Conservation (phyloP, 92 coral and sea anemone species). For the Muricea muricata region DNA sequence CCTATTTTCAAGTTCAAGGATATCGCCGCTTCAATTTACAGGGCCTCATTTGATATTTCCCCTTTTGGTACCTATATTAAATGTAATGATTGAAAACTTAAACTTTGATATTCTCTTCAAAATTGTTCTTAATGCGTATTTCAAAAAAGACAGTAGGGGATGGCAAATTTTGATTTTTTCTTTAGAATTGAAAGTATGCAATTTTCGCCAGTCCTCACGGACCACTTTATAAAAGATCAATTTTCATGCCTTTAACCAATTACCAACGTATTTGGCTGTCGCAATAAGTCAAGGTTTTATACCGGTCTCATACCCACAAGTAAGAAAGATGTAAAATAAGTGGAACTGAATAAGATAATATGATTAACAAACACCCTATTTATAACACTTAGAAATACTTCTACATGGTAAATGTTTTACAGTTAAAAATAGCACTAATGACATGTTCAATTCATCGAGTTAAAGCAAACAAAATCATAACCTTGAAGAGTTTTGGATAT, state of each 20-base stretch:
- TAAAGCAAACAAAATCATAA: too few relatives aligned
- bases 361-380: too few relatives aligned
- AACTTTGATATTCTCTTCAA: background rate
- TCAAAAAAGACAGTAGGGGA: background rate
- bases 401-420: too few relatives aligned
- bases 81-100: background rate
- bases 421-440: too few relatives aligned
- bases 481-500: too few relatives aligned
- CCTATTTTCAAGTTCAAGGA: background rate
- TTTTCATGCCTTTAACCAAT: background rate
- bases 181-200: background rate
- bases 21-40: background rate
- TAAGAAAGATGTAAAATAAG: too few relatives aligned
- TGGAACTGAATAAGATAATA: too few relatives aligned
- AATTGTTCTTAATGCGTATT: background rate
- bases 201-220: background rate
- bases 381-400: too few relatives aligned
- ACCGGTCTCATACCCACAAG: too few relatives aligned
- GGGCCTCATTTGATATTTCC: conserved; percentile 2
- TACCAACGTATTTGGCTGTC: background rate
- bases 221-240: background rate
- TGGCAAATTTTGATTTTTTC: background rate
- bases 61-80: background rate
- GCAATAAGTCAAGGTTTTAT: too few relatives aligned
- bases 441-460: too few relatives aligned